A percentile compares a stretch with the other conserved stretches of the same genome.
phyloP scores from a whole-genome alignment of 2,888 invertebrate genomes.

The Anodontia alba region DNA sequence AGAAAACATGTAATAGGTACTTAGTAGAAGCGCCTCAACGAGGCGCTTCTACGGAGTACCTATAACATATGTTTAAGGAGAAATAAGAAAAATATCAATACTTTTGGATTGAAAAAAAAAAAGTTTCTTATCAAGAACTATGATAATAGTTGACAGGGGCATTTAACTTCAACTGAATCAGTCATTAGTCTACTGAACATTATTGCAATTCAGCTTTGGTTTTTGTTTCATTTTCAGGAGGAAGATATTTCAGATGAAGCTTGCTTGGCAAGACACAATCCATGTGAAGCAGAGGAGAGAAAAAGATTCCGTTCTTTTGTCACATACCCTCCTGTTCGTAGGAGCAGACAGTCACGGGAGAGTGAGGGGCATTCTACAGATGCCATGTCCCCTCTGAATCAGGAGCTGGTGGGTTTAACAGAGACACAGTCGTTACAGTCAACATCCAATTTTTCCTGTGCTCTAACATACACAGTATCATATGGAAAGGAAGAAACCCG shows the following conservation, averaged over 20 bases:
- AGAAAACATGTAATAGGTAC: no score
- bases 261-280: slow-evolving; percentile 90
- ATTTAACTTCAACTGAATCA: no score
- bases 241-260: slow-evolving; percentile 93
- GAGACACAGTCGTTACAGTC: slow-evolving; percentile 11
- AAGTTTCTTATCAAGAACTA: no score
- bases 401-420: slow-evolving; percentile 17
- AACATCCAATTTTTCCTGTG: slow-evolving; percentile 8
- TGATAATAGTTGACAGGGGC: no score
- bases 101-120: no score
- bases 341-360: slow-evolving; percentile 72
- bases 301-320: slow-evolving; percentile 85
- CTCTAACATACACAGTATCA: neutral
- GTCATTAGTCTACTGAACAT: no score
- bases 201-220: no score
- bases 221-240: slow-evolving; percentile 66
- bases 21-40: no score
- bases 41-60: no score
- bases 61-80: no score
- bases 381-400: slow-evolving; percentile 48
- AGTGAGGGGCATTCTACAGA: slow-evolving; percentile 66
- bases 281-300: slow-evolving; percentile 92
- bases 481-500: slow-evolving; percentile 49
- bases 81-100: no score
- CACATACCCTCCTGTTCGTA: slow-evolving; percentile 73